Evolutionary conservation across 1,140 invertebrate genomes (phyloP).

Genomic region (Drosophila kurseongensis): DNA sequence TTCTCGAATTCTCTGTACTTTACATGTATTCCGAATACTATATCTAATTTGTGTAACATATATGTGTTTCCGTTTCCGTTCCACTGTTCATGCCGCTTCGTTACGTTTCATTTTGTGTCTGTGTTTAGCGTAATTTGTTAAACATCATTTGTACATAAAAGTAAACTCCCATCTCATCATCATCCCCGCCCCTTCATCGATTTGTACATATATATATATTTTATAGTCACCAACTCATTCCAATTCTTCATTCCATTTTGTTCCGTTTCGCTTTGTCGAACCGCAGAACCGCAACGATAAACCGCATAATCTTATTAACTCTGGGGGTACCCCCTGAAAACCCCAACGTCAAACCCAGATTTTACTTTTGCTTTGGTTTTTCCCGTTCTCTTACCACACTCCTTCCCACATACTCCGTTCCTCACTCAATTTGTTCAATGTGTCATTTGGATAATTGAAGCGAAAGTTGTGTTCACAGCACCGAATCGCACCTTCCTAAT

Average conservation of each 20-base stretch:
- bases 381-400: not conserved
- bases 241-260: constrained; percentile 9
- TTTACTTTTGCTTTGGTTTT: constrained; percentile 1
- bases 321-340: constrained; percentile 1
- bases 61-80: constrained; percentile 35
- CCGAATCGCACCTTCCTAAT: constrained; percentile 55
- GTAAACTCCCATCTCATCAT: constrained; percentile 14
- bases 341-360: constrained; percentile 20
- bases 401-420: not conserved
- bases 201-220: constrained; percentile 8
- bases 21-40: constrained; percentile 38
- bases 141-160: constrained; percentile 27
- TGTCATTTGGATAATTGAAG: constrained; percentile 64
- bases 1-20: constrained; percentile 66
- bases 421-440: constrained; percentile 54
- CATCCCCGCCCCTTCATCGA: constrained; percentile 4
- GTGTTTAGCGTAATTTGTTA: constrained; percentile 38
- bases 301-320: constrained; percentile 57
- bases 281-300: constrained; percentile 40
- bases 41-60: constrained; percentile 39
- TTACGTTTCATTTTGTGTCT: constrained; percentile 36
- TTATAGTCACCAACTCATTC: constrained; percentile 9
- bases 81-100: constrained; percentile 44
- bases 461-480: constrained; percentile 56
- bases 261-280: constrained; percentile 23